Evolutionary conservation across 1,140 invertebrate species (phyloP), one percentile per base, ranked within the genome.

Genomic region (Chionoecetes opilio): DNA sequence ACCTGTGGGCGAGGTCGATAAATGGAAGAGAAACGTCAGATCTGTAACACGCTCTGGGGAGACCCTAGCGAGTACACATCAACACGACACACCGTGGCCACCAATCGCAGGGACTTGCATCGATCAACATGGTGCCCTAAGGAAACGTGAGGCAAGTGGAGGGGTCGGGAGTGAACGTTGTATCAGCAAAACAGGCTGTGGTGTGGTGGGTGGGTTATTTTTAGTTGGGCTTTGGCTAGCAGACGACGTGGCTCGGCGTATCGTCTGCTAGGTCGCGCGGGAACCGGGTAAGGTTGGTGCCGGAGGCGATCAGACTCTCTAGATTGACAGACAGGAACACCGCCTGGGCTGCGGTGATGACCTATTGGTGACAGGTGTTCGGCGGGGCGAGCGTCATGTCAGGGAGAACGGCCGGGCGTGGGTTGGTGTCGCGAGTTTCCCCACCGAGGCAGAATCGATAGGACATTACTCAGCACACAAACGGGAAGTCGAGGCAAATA

Each of bases 251-350:
- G 92, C 92, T 93, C 38, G 38, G 46, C 92, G 92, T 93, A 93
- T 93, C 92, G 92, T 93, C 92, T 93, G 92, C 92, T 93, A 93
- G 92, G 82, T 93, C 82, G 92, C 92, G 92, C 92, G 92, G 92
- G 92, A 93, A 93, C 37, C 92, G 32, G 41, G 92, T 38, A 85
- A 37, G n/a, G 38, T 84, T 87, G 31, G 14, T 46, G 37, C 38
- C 82, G 21, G 31, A 31, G 21, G 21, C 41, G n/a, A n/a, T 29
- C 82, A 34, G 63, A 5, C 8, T 21, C 63, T 75, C 1, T 8
- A 17, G 2, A 75, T 21, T 75, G 63, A 75, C 63, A 75, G 63
- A 2, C 63, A 75, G 63, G 63, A 26, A 75, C 63, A 75, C 21
- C 21, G 63, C n/a, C 63, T 75, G 63, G 1, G n/a, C 63, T 26